phyloP scores from a whole-genome alignment of 2,888 invertebrate species.

The Dusona sp. region DNA sequence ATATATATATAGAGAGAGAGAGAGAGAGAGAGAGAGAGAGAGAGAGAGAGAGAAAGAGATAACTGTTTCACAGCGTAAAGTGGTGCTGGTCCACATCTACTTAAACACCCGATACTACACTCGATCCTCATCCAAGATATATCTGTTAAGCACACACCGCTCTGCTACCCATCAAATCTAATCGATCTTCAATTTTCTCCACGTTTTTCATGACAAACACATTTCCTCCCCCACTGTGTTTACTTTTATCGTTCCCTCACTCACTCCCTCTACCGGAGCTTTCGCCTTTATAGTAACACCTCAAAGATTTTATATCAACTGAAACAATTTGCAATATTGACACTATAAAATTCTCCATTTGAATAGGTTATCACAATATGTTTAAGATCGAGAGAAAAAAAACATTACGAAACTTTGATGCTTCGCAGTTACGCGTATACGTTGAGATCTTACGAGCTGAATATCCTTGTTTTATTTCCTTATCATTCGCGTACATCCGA shows the following conservation, averaged over 20 bases:
- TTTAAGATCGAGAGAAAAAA: not conserved
- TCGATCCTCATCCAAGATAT: conserved; percentile 16
- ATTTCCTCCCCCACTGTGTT: not conserved
- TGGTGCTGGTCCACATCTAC: conserved; percentile 37
- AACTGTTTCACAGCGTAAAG: conserved; percentile 29
- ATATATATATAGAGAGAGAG: no score
- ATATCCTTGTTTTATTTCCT: not conserved
- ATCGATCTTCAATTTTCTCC: conserved; percentile 30
- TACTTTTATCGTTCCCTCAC: not conserved
- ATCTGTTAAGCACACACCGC: conserved; percentile 9
- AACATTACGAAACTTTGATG: not conserved
- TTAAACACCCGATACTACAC: conserved; percentile 39
- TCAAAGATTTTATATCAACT: not conserved
- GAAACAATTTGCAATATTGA: not conserved
- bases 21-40: not conserved
- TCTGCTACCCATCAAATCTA: not conserved
- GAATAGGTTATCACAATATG: not conserved
- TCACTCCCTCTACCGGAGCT: not conserved
- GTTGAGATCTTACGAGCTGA: not conserved
- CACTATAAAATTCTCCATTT: not conserved
- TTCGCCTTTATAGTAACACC: not conserved
- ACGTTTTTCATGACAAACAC: not conserved
- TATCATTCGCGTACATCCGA: not conserved
- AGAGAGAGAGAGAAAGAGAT: not conserved
- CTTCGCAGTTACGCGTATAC: not conserved